Conservation (phyloP, 1,140 invertebrate genomes). For the Bombus sibiricus region DNA sequence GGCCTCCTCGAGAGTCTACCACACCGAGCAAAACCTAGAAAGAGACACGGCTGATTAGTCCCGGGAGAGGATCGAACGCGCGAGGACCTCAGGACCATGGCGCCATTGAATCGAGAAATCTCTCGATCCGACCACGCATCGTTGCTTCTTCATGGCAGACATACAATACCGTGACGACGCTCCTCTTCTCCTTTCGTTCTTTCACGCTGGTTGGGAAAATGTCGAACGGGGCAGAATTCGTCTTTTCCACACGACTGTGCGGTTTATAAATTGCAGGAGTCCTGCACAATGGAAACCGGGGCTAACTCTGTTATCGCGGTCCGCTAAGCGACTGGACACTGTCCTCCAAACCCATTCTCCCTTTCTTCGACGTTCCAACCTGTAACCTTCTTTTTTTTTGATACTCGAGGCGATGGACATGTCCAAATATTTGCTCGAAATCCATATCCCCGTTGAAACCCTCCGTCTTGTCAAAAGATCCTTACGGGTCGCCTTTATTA, state of each 20-base stretch:
- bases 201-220: neutral
- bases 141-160: conserved; percentile 42
- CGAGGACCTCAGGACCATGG: conserved; percentile 29
- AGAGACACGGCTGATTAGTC: conserved; percentile 55
- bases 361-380: neutral
- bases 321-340: conserved; percentile 72
- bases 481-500: conserved; percentile 52
- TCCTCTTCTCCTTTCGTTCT: neutral
- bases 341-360: conserved; percentile 44
- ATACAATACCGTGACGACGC: conserved; percentile 35
- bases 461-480: conserved; percentile 40
- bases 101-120: conserved; percentile 44
- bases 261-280: conserved; percentile 70
- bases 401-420: conserved; percentile 49
- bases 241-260: conserved; percentile 57
- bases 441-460: conserved; percentile 56
- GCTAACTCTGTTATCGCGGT: conserved; percentile 77
- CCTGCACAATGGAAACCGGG: conserved; percentile 52
- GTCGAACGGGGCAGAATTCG: neutral
- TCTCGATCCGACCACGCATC: conserved; percentile 43
- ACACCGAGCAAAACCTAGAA: neutral
- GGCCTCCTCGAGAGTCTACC: neutral
- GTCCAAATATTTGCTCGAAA: conserved; percentile 79
- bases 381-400: conserved; percentile 9
- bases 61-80: conserved; percentile 39